Base-by-base conservation (phyloP, 1,140 invertebrate species). In the Drosophila ercepeae region DNA sequence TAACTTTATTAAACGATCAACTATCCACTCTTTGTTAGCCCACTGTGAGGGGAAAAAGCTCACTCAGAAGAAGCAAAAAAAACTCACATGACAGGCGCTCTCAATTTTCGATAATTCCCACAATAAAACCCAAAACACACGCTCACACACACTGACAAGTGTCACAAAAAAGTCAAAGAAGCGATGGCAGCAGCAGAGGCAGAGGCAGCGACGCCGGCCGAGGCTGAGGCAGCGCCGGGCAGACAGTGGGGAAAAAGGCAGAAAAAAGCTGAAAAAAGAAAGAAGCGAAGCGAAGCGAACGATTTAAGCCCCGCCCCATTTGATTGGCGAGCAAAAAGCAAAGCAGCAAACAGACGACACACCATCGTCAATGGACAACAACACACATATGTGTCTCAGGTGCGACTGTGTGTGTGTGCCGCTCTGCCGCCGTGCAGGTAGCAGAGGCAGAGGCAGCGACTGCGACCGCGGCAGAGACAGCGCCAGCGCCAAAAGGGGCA, bases 261-360 rank as follows among this genome's bases (percentile, higher is more conserved):
- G 50, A 59, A 59, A 42, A 18, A 58, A 42, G 41, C 65, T 25
- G 46, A 57, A 52, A 65, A 52, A 71, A 55, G 19, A 50, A 18
- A 63, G 29, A 63, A 42, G 53, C 44, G 63, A 57, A 61, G 50
- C 49, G 36, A 76, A 34, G 69, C 41, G 53, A 77, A 74, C 64
- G 54, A 79, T 78, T 90, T 90, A 90, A 81, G 89, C 89, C 78
- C 89, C 89, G 89, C 89, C 89, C 81, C 81, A 89, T 90, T 90
- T 86, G 89, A 90, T 90, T 90, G 89, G 89, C 78, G 89, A 89
- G 79, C 73, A 73, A 64, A 64, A 64, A 64, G 60, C 55, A 61
- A 64, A 29, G 60, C 60, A 63, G 45, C 39, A 89, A 78, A 69
- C 55, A 76, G 64, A 88, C 81, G 72, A 67, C 77, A 73, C 74